These are phyloP conservation scores for Elanus axillaris DNA, from an alignment of 2,113 vertebrate species.

Conservation along the genomic window DNA sequence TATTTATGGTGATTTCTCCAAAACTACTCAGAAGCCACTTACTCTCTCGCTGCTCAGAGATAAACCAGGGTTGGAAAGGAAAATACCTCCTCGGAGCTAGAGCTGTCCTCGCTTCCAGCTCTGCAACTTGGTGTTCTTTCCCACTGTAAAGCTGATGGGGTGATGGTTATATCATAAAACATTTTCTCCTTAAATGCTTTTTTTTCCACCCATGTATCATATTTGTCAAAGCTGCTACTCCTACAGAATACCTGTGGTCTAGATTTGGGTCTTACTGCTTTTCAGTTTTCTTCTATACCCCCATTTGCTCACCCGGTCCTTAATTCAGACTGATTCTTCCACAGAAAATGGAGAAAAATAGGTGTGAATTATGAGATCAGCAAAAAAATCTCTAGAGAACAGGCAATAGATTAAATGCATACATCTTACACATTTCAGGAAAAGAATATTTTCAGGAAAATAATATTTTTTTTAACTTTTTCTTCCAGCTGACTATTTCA, in stretches of 20 bases:
- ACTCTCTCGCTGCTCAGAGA: not conserved
- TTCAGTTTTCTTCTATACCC: not conserved
- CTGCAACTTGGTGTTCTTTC: not conserved
- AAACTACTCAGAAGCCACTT: not conserved
- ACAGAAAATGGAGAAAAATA: not conserved
- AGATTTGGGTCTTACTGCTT: not conserved
- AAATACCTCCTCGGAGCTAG: not conserved
- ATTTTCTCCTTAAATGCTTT: not conserved
- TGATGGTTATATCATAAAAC: accelerated
- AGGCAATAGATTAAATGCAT: not conserved
- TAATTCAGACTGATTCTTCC: not conserved
- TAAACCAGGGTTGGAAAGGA: not conserved
- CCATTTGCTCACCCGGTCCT: not conserved
- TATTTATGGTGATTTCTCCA: not conserved
- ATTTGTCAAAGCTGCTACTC: not conserved
- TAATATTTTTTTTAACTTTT: not conserved
- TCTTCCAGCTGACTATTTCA: not conserved
- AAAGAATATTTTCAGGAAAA: not conserved
- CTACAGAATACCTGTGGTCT: not conserved
- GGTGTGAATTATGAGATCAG: not conserved
- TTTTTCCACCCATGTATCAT: not conserved
- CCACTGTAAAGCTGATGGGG: not conserved
- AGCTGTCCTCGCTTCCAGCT: not conserved
- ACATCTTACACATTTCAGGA: not conserved
- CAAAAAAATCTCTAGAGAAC: not conserved